These are phyloP conservation scores for Catocala fraxini DNA, from an alignment of 2,888 invertebrate species.

Conservation along the genomic window DNA sequence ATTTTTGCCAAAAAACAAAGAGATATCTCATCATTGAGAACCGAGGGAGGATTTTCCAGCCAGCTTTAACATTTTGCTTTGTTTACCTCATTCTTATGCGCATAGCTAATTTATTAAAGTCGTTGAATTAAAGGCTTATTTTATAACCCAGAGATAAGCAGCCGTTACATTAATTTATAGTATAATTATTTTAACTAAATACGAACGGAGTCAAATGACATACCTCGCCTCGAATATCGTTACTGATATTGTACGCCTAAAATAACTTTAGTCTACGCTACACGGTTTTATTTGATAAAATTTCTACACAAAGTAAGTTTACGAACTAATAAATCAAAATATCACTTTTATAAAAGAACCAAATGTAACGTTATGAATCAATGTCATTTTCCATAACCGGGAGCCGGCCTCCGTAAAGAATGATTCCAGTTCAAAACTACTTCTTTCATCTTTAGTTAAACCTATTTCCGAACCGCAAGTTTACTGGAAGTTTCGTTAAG, in stretches of 20 bases:
- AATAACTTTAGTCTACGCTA: constrained; percentile 1
- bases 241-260: neutral
- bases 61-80: constrained; percentile 57
- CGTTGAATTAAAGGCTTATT: constrained; percentile 48
- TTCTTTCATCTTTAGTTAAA: constrained; percentile 76
- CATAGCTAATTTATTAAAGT: constrained; percentile 64
- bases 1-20: constrained; percentile 74
- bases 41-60: constrained; percentile 57
- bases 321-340: constrained; percentile 36
- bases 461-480: constrained; percentile 76
- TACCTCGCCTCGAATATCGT: neutral
- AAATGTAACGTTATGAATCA: constrained; percentile 68
- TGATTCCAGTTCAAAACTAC: constrained; percentile 74
- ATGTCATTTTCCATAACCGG: constrained; percentile 71
- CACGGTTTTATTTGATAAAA: constrained; percentile 30
- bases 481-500: constrained; percentile 72
- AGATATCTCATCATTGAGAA: constrained; percentile 62
- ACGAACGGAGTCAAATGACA: constrained; percentile 3
- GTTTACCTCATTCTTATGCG: constrained; percentile 66
- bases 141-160: constrained; percentile 50
- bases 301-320: constrained; percentile 29
- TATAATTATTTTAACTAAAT: constrained; percentile 25
- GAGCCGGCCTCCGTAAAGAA: constrained; percentile 69
- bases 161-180: constrained; percentile 35
- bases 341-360: constrained; percentile 45